Conservation (phyloP, 1,140 invertebrate genomes). For the Hestina assimilis region DNA sequence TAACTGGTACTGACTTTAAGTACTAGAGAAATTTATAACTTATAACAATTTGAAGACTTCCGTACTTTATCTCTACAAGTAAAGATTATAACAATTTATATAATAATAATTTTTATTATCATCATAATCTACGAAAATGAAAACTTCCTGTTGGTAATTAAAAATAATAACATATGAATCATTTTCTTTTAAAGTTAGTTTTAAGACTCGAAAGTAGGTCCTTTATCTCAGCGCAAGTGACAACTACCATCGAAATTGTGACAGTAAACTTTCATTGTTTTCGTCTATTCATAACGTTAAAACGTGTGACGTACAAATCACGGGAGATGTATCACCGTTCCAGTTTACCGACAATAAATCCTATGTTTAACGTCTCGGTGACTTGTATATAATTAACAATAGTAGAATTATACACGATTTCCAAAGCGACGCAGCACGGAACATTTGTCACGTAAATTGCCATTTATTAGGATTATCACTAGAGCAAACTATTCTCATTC, state of each 20-base stretch:
- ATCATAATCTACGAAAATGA: neutral
- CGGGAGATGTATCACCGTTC: constrained; percentile 59
- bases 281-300: constrained; percentile 48
- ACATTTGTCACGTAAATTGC: constrained; percentile 73
- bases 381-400: constrained; percentile 70
- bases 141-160: neutral
- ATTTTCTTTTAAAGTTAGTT: no score
- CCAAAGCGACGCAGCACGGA: constrained; percentile 58
- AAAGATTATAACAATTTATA: no score
- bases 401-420: constrained; percentile 66
- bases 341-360: constrained; percentile 72
- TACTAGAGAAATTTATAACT: no score
- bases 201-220: constrained; percentile 46
- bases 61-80: no score
- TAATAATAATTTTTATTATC: neutral
- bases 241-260: constrained; percentile 24
- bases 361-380: constrained; percentile 68
- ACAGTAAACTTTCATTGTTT: constrained; percentile 50
- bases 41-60: no score
- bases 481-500: constrained; percentile 11
- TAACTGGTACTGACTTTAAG: no score
- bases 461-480: constrained; percentile 72
- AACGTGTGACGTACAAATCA: constrained; percentile 52
- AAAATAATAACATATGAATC: no score
- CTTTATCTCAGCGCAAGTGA: constrained; percentile 24